Conservation (phyloP, 2,113 vertebrate genomes). For the Chrysemys picta region DNA sequence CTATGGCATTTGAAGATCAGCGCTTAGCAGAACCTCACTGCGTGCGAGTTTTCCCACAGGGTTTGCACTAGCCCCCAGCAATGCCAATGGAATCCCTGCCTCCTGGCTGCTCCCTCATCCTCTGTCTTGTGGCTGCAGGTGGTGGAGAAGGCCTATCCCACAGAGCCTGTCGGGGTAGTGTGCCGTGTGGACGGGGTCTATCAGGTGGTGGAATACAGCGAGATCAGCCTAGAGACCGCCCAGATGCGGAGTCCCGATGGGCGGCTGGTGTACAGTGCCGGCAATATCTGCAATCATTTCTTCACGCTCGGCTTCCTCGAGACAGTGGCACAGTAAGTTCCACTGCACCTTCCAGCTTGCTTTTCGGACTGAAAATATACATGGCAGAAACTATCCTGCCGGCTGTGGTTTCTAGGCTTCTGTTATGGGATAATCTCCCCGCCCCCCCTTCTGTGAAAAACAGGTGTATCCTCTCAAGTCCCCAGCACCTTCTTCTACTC, state of each 20-base stretch:
- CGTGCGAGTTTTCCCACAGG: not conserved
- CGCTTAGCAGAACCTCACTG: fast-evolving
- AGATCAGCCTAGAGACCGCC: constrained; percentile 82
- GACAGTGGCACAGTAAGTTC: constrained; percentile 83
- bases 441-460: not conserved
- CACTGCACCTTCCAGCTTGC: not conserved
- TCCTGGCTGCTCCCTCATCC: not conserved
- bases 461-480: not conserved
- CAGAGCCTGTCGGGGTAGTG: constrained; percentile 92
- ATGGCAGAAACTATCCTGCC: not conserved
- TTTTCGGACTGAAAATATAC: not conserved
- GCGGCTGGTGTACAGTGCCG: constrained; percentile 83
- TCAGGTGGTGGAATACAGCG: constrained; percentile 97
- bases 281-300: constrained; percentile 97
- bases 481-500: not conserved
- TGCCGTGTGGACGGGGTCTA: constrained; percentile 86
- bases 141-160: constrained; percentile 88
- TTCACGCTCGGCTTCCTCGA: constrained; percentile 90
- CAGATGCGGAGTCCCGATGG: constrained; percentile 75
- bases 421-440: not conserved
- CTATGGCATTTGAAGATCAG: not conserved
- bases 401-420: not conserved
- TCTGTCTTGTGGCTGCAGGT: constrained; percentile 81
- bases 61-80: not conserved
- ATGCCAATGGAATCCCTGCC: not conserved